These are phyloP conservation scores for Bolborhynchus lineola DNA, from an alignment of 2,113 vertebrate species.

Conservation along the genomic window DNA sequence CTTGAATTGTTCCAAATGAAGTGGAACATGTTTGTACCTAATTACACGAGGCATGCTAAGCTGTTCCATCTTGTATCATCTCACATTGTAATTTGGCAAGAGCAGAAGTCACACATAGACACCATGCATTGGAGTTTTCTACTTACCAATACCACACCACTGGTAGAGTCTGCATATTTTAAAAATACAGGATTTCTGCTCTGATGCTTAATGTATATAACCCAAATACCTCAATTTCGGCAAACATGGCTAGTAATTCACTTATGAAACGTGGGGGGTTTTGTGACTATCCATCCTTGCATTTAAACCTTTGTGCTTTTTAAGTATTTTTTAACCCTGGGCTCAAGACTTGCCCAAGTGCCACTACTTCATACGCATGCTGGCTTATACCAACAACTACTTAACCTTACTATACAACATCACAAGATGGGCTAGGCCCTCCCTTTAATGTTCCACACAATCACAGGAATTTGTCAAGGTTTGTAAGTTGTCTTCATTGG, in stretches of 20 bases:
- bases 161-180: not conserved
- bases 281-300: not conserved
- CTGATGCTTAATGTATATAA: not conserved
- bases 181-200: not conserved
- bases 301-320: not conserved
- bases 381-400: not conserved
- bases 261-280: accelerated
- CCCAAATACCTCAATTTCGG: not conserved
- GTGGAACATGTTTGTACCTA: conserved; percentile 52
- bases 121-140: not conserved
- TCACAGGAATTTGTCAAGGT: not conserved
- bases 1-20: conserved; percentile 47
- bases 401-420: accelerated
- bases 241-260: not conserved
- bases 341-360: not conserved
- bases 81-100: not conserved
- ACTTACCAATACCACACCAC: not conserved
- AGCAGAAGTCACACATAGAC: not conserved
- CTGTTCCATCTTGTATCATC: conserved; percentile 52
- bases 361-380: accelerated
- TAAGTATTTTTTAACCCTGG: not conserved
- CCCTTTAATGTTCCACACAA: not conserved
- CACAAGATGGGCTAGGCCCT: not conserved
- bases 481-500: not conserved
- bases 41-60: not conserved